Evolutionary conservation across 2,797 vertebrate genomes (phyloP).

Genomic region (Numenius phaeopus): DNA sequence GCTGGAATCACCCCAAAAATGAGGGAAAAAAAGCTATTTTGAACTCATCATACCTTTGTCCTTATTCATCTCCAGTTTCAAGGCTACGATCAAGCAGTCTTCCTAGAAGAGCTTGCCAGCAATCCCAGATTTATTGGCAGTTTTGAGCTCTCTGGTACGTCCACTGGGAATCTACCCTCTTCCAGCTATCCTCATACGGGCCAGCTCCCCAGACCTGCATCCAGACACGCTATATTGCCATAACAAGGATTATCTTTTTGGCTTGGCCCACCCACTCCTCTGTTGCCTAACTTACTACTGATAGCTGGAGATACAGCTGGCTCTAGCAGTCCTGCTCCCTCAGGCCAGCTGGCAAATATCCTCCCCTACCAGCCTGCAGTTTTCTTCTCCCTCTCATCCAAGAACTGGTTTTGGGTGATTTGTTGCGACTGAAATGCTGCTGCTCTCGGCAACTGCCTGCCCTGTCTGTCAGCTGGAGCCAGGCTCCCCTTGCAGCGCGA

Average conservation of each 20-base stretch:
- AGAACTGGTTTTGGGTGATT: neutral
- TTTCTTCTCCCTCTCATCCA: neutral
- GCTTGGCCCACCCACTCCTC: neutral
- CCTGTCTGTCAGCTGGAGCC: neutral
- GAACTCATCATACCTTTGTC: neutral
- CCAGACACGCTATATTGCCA: neutral
- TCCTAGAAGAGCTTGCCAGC: neutral
- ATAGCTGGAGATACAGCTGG: neutral
- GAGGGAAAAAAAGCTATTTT: neutral
- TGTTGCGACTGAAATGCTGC: neutral
- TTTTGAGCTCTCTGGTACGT: neutral
- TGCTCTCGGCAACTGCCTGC: neutral
- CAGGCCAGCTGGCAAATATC: neutral
- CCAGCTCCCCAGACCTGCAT: neutral
- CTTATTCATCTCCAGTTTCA: neutral
- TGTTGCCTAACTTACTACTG: neutral
- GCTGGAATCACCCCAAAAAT: neutral
- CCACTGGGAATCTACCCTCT: neutral
- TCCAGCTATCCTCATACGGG: neutral
- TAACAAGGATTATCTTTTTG: neutral
- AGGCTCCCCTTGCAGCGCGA: fast-evolving
- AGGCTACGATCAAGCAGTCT: neutral
- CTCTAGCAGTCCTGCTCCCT: neutral
- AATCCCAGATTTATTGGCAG: neutral
- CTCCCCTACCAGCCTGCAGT: neutral